Conservation (phyloP, 1,140 invertebrate species). For the Cydia fagiglandana region DNA sequence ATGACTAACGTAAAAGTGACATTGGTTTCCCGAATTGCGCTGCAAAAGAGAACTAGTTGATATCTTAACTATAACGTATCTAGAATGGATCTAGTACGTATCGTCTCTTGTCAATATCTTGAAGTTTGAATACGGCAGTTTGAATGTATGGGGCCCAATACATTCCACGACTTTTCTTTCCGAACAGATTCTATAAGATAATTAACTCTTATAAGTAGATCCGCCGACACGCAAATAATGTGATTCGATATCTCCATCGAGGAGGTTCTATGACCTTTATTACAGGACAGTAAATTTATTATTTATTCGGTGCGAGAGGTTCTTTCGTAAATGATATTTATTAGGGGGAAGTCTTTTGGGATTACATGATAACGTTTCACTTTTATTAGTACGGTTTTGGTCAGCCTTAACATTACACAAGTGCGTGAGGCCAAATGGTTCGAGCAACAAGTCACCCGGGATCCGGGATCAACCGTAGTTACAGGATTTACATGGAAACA, state of each 20-base stretch:
- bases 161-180: no score
- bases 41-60: no score
- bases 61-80: no score
- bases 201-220: neutral
- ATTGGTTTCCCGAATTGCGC: no score
- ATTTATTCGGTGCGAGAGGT: conserved; percentile 20
- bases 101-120: no score
- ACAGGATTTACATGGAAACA: conserved; percentile 66
- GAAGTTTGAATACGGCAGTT: no score
- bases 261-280: conserved; percentile 17
- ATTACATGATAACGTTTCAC: conserved; percentile 1
- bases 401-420: conserved; percentile 8
- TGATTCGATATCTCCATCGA: neutral
- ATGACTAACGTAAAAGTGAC: no score
- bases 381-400: conserved; percentile 15
- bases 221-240: neutral
- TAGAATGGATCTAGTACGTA: no score
- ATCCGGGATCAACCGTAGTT: conserved; percentile 54
- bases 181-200: no score
- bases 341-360: conserved; percentile 21
- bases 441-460: conserved; percentile 47
- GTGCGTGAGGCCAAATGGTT: conserved; percentile 14
- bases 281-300: conserved; percentile 14
- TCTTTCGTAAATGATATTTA: conserved; percentile 21
- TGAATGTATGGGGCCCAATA: no score